phyloP scores from a whole-genome alignment of 1,140 invertebrate genomes.

The Listronotus oregonensis region DNA sequence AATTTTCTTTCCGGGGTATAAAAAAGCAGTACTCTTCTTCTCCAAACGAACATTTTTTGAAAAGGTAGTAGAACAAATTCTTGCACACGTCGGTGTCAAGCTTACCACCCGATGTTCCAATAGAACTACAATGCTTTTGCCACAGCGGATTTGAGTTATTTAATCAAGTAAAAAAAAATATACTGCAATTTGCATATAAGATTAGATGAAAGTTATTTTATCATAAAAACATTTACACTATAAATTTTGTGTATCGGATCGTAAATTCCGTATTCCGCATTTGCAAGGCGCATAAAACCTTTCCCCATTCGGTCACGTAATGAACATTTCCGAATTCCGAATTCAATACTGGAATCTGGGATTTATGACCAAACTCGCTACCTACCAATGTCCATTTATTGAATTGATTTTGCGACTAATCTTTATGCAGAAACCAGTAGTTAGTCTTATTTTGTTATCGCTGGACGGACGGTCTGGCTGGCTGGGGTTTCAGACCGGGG shows the following conservation, averaged over 20 bases:
- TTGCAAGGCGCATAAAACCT: conserved; percentile 11
- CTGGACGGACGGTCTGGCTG: not conserved
- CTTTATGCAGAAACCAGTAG: not conserved
- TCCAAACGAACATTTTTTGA: no score
- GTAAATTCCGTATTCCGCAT: not conserved
- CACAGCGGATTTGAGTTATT: no score
- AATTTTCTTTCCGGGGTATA: no score
- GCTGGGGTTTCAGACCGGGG: no score
- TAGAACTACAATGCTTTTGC: no score
- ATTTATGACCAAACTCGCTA: conserved; percentile 10
- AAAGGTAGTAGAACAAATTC: no score
- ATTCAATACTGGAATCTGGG: conserved; percentile 43
- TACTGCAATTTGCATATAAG: no score
- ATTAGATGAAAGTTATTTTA: no score
- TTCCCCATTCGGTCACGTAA: conserved; percentile 43
- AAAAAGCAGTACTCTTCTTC: no score
- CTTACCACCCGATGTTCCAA: no score
- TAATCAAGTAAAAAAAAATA: no score
- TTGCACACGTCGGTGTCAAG: no score
- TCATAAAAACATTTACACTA: conserved; percentile 3
- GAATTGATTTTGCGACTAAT: conserved; percentile 17
- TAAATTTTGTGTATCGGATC: not conserved
- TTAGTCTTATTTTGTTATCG: not conserved
- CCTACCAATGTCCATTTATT: conserved; percentile 12
- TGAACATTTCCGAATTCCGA: conserved; percentile 46